Evolutionary conservation across 1,140 invertebrate genomes (phyloP).

Genomic region (Uloborus diversus): DNA sequence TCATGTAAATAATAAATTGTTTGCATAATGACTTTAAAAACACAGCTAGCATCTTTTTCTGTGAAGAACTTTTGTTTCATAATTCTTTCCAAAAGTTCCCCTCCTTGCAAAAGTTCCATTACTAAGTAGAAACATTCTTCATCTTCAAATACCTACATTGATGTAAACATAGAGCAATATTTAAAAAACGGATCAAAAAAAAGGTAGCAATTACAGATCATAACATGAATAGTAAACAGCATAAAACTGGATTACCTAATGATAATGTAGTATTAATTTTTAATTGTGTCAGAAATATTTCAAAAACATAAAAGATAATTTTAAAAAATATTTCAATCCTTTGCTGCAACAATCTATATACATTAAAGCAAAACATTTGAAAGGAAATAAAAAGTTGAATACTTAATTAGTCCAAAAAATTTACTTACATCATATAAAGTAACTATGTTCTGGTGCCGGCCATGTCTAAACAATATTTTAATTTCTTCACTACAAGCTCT

Average conservation of each 20-base stretch:
- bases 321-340: no score
- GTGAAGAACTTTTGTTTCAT: conserved; percentile 83
- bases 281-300: no score
- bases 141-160: conserved; percentile 84
- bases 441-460: conserved; percentile 94
- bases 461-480: conserved; percentile 94
- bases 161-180: neutral
- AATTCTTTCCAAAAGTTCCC: conserved; percentile 94
- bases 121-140: conserved; percentile 88
- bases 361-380: no score
- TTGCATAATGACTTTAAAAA: conserved; percentile 84
- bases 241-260: no score
- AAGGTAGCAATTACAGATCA: no score
- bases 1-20: conserved; percentile 94
- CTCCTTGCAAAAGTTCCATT: conserved; percentile 90
- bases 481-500: conserved; percentile 96
- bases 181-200: neutral
- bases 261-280: no score
- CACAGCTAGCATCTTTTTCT: conserved; percentile 90
- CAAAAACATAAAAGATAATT: no score
- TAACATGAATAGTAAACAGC: no score
- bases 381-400: no score
- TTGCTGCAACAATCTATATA: no score
- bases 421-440: conserved; percentile 81
- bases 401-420: no score